Percentiles rank a stretch among this genome's conserved stretches.
Evolutionary conservation across 2,113 vertebrate genomes (phyloP).

Genomic region (Pedionomus torquatus): DNA sequence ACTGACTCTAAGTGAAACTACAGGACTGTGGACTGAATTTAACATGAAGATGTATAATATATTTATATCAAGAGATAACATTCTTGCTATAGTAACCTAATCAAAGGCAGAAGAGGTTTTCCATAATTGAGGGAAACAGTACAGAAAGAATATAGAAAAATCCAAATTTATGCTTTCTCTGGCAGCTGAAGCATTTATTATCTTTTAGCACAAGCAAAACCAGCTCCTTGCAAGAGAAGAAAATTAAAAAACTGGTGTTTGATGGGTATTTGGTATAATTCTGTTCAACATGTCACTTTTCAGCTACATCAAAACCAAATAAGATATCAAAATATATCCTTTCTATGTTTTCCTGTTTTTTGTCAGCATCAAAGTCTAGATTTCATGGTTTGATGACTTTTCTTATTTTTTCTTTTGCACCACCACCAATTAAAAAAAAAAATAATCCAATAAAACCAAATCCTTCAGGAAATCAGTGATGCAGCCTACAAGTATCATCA

Average conservation of each 20-base stretch:
- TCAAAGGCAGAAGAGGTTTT: background rate
- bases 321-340: background rate
- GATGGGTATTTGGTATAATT: background rate
- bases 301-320: background rate
- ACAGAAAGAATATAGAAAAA: background rate
- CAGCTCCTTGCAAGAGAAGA: background rate
- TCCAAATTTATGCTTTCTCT: background rate
- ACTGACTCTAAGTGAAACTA: background rate
- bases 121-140: background rate
- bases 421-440: background rate
- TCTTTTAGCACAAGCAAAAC: background rate
- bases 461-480: background rate
- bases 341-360: background rate
- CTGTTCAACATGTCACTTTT: background rate
- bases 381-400: background rate
- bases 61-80: background rate
- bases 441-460: background rate
- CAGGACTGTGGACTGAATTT: background rate
- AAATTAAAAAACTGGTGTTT: background rate
- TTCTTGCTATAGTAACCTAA: background rate
- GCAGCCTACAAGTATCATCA: background rate
- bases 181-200: background rate
- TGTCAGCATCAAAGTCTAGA: background rate
- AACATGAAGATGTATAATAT: background rate
- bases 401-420: background rate